Conservation (phyloP, 2,888 invertebrate species). For the Dicranocentrus wangi region DNA sequence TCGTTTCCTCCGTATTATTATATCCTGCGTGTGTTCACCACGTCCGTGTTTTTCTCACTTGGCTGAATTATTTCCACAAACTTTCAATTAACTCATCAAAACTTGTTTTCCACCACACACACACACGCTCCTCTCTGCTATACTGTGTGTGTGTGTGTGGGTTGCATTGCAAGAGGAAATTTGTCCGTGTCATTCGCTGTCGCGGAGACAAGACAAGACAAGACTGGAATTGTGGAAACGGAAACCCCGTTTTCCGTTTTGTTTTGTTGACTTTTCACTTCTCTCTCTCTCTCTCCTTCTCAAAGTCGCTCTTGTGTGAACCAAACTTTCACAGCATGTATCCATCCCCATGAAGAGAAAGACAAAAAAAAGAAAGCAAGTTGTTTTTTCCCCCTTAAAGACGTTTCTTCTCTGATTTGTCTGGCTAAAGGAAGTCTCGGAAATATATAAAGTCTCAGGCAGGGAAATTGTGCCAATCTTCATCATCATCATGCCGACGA, state of each 20-base stretch:
- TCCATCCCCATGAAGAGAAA: too few relatives aligned
- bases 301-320: not conserved
- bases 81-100: constrained; percentile 43
- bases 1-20: too few relatives aligned
- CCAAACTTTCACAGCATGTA: too few relatives aligned
- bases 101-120: constrained; percentile 23
- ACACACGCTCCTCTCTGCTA: too few relatives aligned
- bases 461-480: constrained; percentile 27
- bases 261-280: constrained; percentile 35
- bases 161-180: not conserved
- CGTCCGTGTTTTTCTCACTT: constrained; percentile 5
- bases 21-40: too few relatives aligned
- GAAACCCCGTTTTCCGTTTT: constrained; percentile 13
- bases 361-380: too few relatives aligned
- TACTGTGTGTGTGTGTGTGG: not conserved
- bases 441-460: too few relatives aligned
- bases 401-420: too few relatives aligned
- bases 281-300: constrained; percentile 1
- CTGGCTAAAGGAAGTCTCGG: too few relatives aligned
- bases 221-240: constrained; percentile 14
- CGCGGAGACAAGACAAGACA: not conserved
- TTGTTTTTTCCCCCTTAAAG: too few relatives aligned
- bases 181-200: constrained; percentile 2
- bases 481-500: constrained; percentile 9
- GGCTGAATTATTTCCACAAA: constrained; percentile 27